Conservation (phyloP, 2,888 invertebrate genomes). For the Leptarthrus brevirostris region DNA sequence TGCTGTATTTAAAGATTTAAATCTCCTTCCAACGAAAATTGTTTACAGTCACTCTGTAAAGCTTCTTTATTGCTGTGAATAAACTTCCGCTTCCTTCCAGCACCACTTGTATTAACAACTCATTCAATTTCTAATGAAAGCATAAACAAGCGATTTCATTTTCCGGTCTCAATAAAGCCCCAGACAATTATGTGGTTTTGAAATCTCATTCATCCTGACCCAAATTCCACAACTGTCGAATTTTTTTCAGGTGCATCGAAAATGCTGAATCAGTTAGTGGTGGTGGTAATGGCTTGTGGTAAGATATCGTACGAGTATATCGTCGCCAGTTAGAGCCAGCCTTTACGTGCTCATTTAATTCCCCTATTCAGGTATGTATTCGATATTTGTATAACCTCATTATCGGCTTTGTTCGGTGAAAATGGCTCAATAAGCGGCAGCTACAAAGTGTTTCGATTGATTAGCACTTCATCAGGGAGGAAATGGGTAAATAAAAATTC, state of each 20-base stretch:
- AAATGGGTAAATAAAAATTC: constrained; percentile 31
- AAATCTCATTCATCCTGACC: background rate
- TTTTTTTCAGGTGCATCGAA: constrained; percentile 1
- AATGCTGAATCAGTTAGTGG: constrained; percentile 8
- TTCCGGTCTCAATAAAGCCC: background rate
- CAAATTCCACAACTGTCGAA: background rate
- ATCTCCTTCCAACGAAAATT: too few relatives aligned
- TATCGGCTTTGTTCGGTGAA: constrained; percentile 2
- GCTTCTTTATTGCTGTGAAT: too few relatives aligned
- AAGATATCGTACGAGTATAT: too few relatives aligned
- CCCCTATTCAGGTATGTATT: constrained; percentile 2
- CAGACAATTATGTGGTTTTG: background rate
- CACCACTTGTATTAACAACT: background rate
- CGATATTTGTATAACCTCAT: constrained; percentile 38
- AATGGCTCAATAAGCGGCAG: constrained; percentile 34
- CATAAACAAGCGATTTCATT: background rate
- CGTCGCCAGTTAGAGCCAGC: background rate
- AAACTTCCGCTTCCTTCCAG: background rate
- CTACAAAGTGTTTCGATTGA: constrained; percentile 41
- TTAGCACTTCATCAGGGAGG: constrained; percentile 37
- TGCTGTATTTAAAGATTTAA: too few relatives aligned
- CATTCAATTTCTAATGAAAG: background rate
- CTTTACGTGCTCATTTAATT: constrained; percentile 29
- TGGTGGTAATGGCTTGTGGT: background rate
- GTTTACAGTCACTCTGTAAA: too few relatives aligned